A percentile compares a stretch with the other conserved stretches of the same genome.
Evolutionary conservation across 1,140 invertebrate genomes (phyloP).

Genomic region (Leptopilina clavipes): DNA sequence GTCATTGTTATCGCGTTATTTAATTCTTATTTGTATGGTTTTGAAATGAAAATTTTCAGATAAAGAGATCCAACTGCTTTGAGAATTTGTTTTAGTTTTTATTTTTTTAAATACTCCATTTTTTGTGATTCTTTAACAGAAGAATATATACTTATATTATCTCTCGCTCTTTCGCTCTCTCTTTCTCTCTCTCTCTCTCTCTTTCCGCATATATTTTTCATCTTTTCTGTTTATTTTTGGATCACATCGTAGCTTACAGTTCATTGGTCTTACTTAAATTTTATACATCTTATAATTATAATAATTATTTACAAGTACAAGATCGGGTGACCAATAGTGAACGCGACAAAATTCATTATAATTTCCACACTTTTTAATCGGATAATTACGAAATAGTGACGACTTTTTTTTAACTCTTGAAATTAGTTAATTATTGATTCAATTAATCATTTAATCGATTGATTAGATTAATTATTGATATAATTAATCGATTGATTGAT

Average conservation of each 20-base stretch:
- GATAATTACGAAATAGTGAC: not conserved
- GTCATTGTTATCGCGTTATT: not conserved
- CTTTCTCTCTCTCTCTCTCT: not conserved
- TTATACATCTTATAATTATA: constrained; percentile 17
- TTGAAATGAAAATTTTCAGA: not conserved
- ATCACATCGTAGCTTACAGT: constrained; percentile 33
- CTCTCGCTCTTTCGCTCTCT: too few relatives aligned
- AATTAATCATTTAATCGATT: too few relatives aligned
- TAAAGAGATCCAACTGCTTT: not conserved
- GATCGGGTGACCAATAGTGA: constrained; percentile 7
- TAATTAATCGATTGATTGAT: too few relatives aligned
- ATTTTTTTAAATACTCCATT: constrained; percentile 2
- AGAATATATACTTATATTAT: constrained; percentile 21
- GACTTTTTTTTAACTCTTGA: not conserved
- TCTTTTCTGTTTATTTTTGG: constrained; percentile 1
- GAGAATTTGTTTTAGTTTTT: not conserved
- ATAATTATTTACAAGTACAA: constrained; percentile 27
- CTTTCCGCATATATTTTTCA: constrained; percentile 17
- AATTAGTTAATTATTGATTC: too few relatives aligned
- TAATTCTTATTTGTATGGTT: not conserved
- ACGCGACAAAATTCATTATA: not conserved
- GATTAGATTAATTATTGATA: too few relatives aligned
- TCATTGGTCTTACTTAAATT: constrained; percentile 13
- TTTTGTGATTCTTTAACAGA: constrained; percentile 30
- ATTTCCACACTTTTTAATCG: not conserved